Evolutionary conservation across 2,113 vertebrate genomes (phyloP).

Genomic region (Hypomesus transpacificus): DNA sequence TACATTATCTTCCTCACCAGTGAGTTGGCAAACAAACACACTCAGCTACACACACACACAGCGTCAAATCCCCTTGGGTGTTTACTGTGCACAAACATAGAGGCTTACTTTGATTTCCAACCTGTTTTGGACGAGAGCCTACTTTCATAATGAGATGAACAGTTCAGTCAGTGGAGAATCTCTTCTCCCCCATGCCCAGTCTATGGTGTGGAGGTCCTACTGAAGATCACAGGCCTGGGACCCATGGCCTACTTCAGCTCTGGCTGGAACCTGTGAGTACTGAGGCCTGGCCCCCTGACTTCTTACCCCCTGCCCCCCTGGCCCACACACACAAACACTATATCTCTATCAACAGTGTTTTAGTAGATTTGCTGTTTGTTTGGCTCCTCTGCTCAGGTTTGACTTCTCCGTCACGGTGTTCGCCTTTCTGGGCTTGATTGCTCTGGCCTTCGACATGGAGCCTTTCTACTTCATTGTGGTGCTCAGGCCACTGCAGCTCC

Average conservation of each 20-base stretch:
- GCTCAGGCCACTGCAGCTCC: conserved; percentile 88
- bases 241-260: conserved; percentile 92
- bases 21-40: conserved; percentile 59
- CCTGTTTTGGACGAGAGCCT: no score
- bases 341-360: not conserved
- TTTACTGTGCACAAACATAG: conserved; percentile 21
- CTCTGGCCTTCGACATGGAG: conserved; percentile 88
- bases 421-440: conserved; percentile 91
- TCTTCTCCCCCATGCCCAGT: conserved; percentile 49
- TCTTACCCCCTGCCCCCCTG: not conserved
- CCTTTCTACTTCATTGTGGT: conserved; percentile 98
- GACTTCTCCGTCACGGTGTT: conserved; percentile 91
- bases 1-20: conserved; percentile 95
- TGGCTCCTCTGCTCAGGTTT: conserved; percentile 72
- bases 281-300: not conserved
- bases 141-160: no score
- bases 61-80: not conserved
- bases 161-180: no score
- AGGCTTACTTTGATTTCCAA: no score
- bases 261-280: conserved; percentile 96
- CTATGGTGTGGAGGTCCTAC: conserved; percentile 89
- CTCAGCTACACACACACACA: not conserved
- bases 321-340: not conserved
- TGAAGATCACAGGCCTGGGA: conserved; percentile 91
- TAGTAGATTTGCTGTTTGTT: not conserved